Evolutionary conservation across 92 coral and sea anemone genomes (phyloP).

Genomic region (Phymanthus crucifer): DNA sequence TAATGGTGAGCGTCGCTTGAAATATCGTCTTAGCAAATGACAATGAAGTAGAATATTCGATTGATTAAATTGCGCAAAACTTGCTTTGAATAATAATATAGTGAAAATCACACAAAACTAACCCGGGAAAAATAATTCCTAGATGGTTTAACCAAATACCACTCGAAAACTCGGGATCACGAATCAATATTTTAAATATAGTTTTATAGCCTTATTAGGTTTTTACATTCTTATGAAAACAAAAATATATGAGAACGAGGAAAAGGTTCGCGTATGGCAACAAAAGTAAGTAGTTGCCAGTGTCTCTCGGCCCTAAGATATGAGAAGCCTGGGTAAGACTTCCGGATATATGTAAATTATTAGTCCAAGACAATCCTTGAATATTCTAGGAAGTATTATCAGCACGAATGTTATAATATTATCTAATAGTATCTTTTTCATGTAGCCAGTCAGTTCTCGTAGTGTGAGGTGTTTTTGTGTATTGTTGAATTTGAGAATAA

Average conservation of each 20-base stretch:
- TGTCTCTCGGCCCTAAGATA: background rate
- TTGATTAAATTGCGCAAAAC: background rate
- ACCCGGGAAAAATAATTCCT: background rate
- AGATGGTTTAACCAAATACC: no score
- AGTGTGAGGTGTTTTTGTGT: background rate
- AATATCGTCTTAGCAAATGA: background rate
- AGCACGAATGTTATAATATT: background rate
- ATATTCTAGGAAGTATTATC: background rate
- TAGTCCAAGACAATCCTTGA: background rate
- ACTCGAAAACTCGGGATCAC: background rate
- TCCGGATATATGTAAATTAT: background rate
- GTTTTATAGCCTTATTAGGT: background rate
- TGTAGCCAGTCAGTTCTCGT: no score
- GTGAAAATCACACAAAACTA: background rate
- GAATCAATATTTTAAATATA: background rate
- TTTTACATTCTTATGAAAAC: background rate
- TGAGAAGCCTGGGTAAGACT: background rate
- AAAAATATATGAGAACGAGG: no score
- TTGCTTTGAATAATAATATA: background rate
- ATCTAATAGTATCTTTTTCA: constrained; percentile 1
- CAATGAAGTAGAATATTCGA: background rate
- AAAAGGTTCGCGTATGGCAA: no score
- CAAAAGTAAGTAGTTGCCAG: background rate
- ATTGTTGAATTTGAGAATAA: background rate
- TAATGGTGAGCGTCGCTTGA: constrained; percentile 3